phyloP scores from a whole-genome alignment of 2,113 vertebrate genomes.

The Sceloporus tristichus region DNA sequence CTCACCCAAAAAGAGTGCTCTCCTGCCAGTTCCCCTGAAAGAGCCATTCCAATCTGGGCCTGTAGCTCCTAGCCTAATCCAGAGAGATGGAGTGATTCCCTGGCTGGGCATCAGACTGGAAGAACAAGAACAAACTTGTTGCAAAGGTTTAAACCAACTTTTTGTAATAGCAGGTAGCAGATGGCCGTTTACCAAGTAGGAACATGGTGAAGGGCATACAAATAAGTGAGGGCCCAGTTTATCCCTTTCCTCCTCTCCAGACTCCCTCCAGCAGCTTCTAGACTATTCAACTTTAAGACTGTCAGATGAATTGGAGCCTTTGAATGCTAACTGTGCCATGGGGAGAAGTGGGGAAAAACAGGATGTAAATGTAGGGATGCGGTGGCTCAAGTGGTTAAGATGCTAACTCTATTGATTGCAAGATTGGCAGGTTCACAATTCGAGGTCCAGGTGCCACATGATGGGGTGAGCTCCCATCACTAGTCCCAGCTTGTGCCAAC shows the following conservation, averaged over 20 bases:
- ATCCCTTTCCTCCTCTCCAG: neutral
- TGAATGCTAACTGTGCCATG: neutral
- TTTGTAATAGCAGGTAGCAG: neutral
- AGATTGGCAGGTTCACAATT: no score
- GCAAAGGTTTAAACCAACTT: neutral
- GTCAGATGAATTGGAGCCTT: neutral
- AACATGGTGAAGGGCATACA: neutral
- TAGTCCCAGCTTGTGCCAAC: no score
- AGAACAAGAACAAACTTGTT: constrained; percentile 2
- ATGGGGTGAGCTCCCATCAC: no score
- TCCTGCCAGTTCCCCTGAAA: constrained; percentile 31
- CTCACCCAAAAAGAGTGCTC: neutral
- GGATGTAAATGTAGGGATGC: no score
- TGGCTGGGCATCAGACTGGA: neutral
- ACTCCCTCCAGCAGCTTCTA: no score
- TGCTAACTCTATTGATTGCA: no score
- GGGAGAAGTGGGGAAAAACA: neutral
- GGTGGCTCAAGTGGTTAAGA: no score
- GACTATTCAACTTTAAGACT: neutral
- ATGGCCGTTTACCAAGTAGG: neutral
- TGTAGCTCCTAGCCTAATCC: constrained; percentile 10
- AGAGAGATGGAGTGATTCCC: constrained; percentile 20
- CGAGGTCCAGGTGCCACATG: no score
- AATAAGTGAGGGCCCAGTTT: neutral
- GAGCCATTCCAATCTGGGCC: constrained; percentile 8